A percentile compares a stretch with the other conserved stretches of the same genome.
Conservation (phyloP, 2,797 vertebrate species). For the Cygnus olor region DNA sequence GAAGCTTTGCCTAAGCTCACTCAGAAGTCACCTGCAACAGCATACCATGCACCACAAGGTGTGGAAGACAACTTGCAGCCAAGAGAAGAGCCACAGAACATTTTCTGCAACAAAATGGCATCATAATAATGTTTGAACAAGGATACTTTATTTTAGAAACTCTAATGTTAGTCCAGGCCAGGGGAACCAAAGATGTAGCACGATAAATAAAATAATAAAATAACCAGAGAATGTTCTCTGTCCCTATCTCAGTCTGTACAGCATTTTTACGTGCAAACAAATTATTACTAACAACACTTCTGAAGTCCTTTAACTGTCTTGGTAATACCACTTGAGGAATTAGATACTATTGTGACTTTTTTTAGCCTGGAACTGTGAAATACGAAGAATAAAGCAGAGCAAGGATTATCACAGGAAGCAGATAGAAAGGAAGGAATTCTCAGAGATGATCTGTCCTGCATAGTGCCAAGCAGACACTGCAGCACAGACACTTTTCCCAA, state of each 20-base stretch:
- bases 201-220: background rate
- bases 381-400: background rate
- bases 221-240: background rate
- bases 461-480: background rate
- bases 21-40: background rate
- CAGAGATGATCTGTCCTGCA: background rate
- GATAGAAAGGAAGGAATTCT: background rate
- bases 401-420: background rate
- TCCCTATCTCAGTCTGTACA: background rate
- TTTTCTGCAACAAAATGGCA: background rate
- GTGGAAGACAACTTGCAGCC: background rate
- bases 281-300: background rate
- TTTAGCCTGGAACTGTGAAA: background rate
- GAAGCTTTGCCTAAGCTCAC: background rate
- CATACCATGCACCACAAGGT: too few species aligned
- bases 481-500: background rate
- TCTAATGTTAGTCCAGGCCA: background rate
- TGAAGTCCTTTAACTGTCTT: background rate
- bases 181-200: background rate
- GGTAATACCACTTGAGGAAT: background rate
- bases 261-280: background rate
- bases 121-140: background rate
- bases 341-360: background rate
- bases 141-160: background rate
- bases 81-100: background rate